phyloP scores from a whole-genome alignment of 2,888 invertebrate species.

The Morpho achilles region DNA sequence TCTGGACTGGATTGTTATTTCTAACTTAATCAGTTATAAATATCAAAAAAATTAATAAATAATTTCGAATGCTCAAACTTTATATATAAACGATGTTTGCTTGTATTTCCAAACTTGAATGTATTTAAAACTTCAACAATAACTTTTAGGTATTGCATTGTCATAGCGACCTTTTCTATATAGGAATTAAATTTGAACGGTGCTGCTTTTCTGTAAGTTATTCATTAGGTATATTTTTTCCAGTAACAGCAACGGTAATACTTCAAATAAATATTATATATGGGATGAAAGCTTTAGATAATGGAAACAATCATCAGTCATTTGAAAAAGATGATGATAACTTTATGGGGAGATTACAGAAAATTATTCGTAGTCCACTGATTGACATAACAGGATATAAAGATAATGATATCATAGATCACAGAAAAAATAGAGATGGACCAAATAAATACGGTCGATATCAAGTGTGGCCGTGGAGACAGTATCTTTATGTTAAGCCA shows the following conservation, averaged over 20 bases:
- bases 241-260: background rate
- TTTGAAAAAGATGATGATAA: conserved; percentile 1
- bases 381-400: background rate
- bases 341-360: background rate
- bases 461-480: background rate
- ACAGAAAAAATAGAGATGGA: background rate
- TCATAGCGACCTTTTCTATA: background rate
- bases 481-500: conserved; percentile 11
- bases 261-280: conserved; percentile 1
- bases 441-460: background rate
- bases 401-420: background rate
- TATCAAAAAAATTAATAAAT: too few relatives aligned
- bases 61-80: too few relatives aligned
- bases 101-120: too few relatives aligned
- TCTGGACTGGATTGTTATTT: too few relatives aligned
- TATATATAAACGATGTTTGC: too few relatives aligned
- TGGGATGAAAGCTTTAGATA: conserved; percentile 2
- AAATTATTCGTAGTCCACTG: conserved; percentile 3
- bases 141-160: too few relatives aligned
- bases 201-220: background rate
- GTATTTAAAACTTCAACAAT: too few relatives aligned
- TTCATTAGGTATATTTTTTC: background rate
- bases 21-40: too few relatives aligned
- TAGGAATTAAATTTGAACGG: background rate
- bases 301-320: conserved; percentile 3